Conservation (phyloP, 2,888 invertebrate species). For the Watsonalla cultraria region DNA sequence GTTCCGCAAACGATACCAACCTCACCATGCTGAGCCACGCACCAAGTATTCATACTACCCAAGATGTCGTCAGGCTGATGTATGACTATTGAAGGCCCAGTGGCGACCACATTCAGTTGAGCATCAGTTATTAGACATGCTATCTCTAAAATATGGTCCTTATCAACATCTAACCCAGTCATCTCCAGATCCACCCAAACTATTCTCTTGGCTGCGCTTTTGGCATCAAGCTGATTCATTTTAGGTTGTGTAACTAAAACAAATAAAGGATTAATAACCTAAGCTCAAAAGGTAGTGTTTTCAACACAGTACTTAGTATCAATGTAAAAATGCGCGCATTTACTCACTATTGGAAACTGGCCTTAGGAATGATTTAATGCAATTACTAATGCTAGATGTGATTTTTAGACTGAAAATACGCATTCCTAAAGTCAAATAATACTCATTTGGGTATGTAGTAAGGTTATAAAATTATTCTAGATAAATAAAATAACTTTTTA, state of each 20-base stretch:
- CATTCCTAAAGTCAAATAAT: slow-evolving; percentile 13
- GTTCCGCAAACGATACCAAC: no score
- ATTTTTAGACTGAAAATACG: slow-evolving; percentile 17
- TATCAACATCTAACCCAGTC: slow-evolving; percentile 90
- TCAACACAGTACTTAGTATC: background rate
- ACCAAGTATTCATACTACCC: slow-evolving; percentile 91
- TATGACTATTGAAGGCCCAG: slow-evolving; percentile 87
- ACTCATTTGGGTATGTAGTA: no score
- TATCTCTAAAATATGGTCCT: slow-evolving; percentile 91
- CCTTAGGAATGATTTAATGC: slow-evolving; percentile 13
- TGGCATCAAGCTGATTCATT: slow-evolving; percentile 12
- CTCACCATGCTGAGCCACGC: slow-evolving; percentile 85
- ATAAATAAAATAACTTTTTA: no score
- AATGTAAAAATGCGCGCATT: background rate
- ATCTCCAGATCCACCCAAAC: slow-evolving; percentile 92
- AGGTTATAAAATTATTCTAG: no score
- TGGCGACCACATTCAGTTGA: slow-evolving; percentile 85
- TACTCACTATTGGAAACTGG: slow-evolving; percentile 11
- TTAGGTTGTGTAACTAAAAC: slow-evolving; percentile 12
- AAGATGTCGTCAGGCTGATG: slow-evolving; percentile 86
- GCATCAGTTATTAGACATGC: slow-evolving; percentile 93
- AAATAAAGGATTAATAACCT: slow-evolving; percentile 2
- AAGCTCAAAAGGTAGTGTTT: no score
- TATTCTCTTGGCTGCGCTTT: slow-evolving; percentile 58
- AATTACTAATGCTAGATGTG: slow-evolving; percentile 14